Conservation (phyloP, 2,797 vertebrate genomes). For the Sebastes miniatus region DNA sequence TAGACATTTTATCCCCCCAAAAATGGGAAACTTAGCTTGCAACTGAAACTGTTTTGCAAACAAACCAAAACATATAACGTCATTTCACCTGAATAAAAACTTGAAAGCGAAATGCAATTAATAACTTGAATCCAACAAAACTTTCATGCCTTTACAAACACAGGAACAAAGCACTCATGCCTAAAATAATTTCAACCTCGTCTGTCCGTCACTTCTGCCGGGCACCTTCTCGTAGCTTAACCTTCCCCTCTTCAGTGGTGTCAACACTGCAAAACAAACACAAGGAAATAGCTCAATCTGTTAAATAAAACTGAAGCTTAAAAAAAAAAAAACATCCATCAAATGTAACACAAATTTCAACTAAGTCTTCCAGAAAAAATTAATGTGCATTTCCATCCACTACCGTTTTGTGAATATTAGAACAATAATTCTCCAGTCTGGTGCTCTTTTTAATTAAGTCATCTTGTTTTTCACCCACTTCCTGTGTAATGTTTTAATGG, state of each 20-base stretch:
- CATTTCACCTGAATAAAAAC: not conserved
- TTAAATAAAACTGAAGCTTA: not conserved
- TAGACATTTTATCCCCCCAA: not conserved
- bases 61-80: not conserved
- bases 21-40: not conserved
- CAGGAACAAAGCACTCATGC: not conserved
- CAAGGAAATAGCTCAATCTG: constrained; percentile 38
- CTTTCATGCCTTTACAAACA: not conserved
- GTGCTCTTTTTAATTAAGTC: not conserved
- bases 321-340: not conserved
- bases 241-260: constrained; percentile 82
- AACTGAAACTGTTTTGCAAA: not conserved
- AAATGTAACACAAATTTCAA: not conserved
- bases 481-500: not conserved
- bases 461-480: not conserved
- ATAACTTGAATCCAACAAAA: not conserved
- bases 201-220: constrained; percentile 91
- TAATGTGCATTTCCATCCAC: not conserved
- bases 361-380: not conserved
- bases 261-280: constrained; percentile 61
- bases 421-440: not conserved
- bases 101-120: not conserved
- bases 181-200: constrained; percentile 89
- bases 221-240: constrained; percentile 89
- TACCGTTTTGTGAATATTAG: not conserved